Percentiles rank a stretch among this genome's conserved stretches.
These are phyloP conservation scores for Cyanocitta stelleri DNA, from an alignment of 2,113 vertebrate genomes.

Conservation along the genomic window DNA sequence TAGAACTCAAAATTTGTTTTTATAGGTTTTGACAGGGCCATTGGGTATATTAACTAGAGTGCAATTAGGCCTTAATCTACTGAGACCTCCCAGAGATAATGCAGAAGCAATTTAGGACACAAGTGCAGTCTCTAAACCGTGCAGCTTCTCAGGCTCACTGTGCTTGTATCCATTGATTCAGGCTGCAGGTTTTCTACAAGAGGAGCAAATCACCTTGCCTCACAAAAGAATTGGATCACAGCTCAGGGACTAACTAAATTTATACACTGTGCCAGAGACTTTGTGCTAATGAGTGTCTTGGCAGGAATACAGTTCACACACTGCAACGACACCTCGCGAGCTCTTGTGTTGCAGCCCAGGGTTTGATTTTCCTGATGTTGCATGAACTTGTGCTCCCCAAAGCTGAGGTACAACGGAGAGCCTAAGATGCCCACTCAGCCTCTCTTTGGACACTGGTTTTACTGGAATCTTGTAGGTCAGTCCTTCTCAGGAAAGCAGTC, in stretches of 20 bases:
- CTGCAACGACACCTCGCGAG: background rate
- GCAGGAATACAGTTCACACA: background rate
- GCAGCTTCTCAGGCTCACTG: background rate
- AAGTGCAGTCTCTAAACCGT: background rate
- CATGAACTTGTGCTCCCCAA: background rate
- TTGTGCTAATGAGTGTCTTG: background rate
- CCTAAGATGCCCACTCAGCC: background rate
- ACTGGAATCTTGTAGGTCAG: background rate
- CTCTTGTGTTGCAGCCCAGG: accelerated
- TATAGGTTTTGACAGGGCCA: background rate
- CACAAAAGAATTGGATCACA: background rate
- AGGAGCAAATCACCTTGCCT: slow-evolving; percentile 33
- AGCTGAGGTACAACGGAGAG: background rate
- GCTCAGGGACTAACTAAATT: background rate
- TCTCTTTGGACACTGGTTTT: background rate
- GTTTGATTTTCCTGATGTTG: background rate
- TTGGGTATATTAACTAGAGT: background rate
- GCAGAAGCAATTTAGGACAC: background rate
- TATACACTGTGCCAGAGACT: background rate
- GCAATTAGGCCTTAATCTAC: background rate
- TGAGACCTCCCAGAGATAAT: background rate
- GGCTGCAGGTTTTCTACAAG: background rate
- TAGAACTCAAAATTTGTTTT: background rate
- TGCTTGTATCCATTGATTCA: background rate
- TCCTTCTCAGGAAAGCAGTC: background rate